Evolutionary conservation across 1,140 invertebrate genomes (phyloP), one percentile per base, ranked within the genome.

Genomic region (Rhagoletis zephyria): DNA sequence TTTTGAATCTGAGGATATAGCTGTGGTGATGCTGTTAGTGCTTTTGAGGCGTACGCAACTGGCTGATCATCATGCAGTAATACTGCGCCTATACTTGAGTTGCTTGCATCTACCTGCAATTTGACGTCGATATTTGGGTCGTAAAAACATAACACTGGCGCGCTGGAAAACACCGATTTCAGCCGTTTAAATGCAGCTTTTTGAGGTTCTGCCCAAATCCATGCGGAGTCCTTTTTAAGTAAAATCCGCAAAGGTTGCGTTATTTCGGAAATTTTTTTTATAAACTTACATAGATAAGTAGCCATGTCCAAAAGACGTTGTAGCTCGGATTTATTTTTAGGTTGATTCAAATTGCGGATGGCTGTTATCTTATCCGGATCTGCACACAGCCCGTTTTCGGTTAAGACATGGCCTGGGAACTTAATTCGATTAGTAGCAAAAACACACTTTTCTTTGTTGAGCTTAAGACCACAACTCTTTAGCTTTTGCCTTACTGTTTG

Each of bases 1-100:
- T 93, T 93, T 90, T 93, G 91, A 19, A 93, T 91, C 77, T 93
- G 90, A 9, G 92, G 86, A 87, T 92, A 93, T 48, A 88, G 88
- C 65, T 87, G n/a, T 89, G 93, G 89, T n/a, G 90, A 60, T 59
- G 88, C n/a, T 12, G 89, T 91, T 16, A 94, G 88, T 10, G 90
- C 87, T 88, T 90, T 89, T 59, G 90, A 90, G 19, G 89, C 90
- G 87, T 89, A 93, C 12, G 87, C 89, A 9, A 93, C 86, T 2
- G 90, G 89, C 45, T 88, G 87, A 7, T 88, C 85, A 16, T 89
- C 60, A 89, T 93, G 90, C 4, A 92, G 45, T 70, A 93, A 60
- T 10, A 70, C 65, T 64, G 88, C 89, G 10, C 91, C 92, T 60
- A 93, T 51, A 70, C 88, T 90, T 51, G 56, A 81, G 1, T 16